Evolutionary conservation across 2,888 invertebrate species (phyloP).

Genomic region (Drosophila histrio): DNA sequence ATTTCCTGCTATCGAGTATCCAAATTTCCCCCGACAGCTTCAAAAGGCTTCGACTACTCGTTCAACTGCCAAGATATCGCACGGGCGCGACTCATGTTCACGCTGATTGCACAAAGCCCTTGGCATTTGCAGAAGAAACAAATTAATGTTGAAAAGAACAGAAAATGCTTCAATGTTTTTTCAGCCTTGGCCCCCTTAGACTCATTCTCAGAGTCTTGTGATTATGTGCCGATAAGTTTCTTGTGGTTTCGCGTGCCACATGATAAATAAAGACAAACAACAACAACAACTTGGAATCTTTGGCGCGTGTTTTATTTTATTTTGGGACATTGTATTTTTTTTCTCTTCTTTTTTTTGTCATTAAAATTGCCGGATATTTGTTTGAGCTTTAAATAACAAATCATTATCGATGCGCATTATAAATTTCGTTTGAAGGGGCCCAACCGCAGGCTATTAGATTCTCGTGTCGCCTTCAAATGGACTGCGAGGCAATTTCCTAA

Average conservation of each 20-base stretch:
- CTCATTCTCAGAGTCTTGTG: slow-evolving; percentile 26
- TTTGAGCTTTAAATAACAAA: slow-evolving; percentile 72
- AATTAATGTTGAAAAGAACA: slow-evolving; percentile 60
- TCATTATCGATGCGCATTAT: slow-evolving; percentile 77
- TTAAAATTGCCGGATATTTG: slow-evolving; percentile 68
- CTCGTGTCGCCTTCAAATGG: slow-evolving; percentile 1
- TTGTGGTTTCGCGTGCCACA: slow-evolving; percentile 50
- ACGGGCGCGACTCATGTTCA: slow-evolving; percentile 38
- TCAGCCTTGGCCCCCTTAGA: slow-evolving; percentile 7
- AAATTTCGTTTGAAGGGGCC: slow-evolving; percentile 38
- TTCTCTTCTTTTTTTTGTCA: slow-evolving; percentile 24
- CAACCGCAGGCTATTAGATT: slow-evolving; percentile 31
- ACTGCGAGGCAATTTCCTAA: slow-evolving; percentile 66
- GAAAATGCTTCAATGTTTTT: slow-evolving; percentile 46
- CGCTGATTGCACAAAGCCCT: slow-evolving; percentile 75
- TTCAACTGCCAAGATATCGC: slow-evolving; percentile 16
- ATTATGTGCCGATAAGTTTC: slow-evolving; percentile 70
- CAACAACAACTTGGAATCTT: slow-evolving; percentile 7
- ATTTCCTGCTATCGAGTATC: slow-evolving; percentile 71
- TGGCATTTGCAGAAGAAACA: slow-evolving; percentile 65
- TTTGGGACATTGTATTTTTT: slow-evolving; percentile 17
- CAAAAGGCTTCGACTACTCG: slow-evolving; percentile 38
- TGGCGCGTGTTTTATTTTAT: slow-evolving; percentile 26
- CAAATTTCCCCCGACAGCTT: slow-evolving; percentile 49
- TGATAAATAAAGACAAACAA: slow-evolving; percentile 39